These are phyloP conservation scores for Nautilus pompilius DNA, from an alignment of 1,140 invertebrate genomes.

Conservation along the genomic window DNA sequence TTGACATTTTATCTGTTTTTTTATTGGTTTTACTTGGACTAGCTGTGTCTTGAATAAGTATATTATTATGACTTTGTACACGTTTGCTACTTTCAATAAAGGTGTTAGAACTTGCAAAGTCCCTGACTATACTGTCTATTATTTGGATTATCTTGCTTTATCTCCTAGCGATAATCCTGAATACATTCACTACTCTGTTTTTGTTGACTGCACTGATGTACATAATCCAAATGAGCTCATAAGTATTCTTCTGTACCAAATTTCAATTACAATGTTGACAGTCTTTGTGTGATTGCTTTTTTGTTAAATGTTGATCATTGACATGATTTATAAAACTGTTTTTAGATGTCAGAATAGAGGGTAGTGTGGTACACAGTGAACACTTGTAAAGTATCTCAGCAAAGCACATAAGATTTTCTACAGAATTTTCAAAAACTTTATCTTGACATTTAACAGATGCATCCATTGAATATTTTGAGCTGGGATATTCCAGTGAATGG, in stretches of 20 bases:
- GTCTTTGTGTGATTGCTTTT: constrained; percentile 7
- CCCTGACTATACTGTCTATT: too few species aligned
- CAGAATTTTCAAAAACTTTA: neutral
- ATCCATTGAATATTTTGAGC: too few species aligned
- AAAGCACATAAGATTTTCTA: constrained; percentile 33
- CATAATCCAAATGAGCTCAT: constrained; percentile 26
- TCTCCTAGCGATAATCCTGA: too few species aligned
- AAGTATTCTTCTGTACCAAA: constrained; percentile 37
- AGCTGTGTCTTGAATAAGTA: too few species aligned
- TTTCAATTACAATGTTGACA: constrained; percentile 30
- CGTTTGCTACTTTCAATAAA: too few species aligned
- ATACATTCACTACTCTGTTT: too few species aligned
- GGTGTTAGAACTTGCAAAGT: too few species aligned
- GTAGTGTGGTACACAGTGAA: constrained; percentile 36
- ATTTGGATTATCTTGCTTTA: too few species aligned
- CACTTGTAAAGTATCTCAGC: constrained; percentile 47
- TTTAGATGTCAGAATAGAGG: constrained; percentile 39
- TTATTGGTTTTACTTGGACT: neutral
- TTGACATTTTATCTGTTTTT: neutral
- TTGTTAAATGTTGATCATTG: constrained; percentile 27
- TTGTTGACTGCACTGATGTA: too few species aligned
- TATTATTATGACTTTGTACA: too few species aligned
- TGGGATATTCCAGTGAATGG: too few species aligned
- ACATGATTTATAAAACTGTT: constrained; percentile 36
- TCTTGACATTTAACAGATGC: too few species aligned